Evolutionary conservation across 2,888 invertebrate species (phyloP).

Genomic region (Andrena bicolor): DNA sequence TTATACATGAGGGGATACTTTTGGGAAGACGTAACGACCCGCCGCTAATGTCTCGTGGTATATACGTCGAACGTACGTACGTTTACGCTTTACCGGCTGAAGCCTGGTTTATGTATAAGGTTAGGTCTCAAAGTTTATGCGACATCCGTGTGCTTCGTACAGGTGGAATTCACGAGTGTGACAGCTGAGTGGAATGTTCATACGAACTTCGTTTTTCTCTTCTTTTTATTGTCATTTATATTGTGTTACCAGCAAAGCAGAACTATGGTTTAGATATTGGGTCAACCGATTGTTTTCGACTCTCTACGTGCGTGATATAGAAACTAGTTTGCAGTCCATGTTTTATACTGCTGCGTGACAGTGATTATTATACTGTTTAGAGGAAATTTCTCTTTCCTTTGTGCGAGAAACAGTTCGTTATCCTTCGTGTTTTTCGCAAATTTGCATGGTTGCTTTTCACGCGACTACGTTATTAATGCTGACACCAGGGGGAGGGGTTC

Average conservation of each 20-base stretch:
- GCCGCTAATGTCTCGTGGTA: constrained; percentile 4
- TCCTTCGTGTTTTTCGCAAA: constrained; percentile 16
- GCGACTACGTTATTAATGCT: not conserved
- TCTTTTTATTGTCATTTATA: not conserved
- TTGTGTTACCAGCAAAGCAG: too few relatives aligned
- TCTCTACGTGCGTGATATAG: constrained; percentile 5
- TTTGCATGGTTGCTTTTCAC: not conserved
- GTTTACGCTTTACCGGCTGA: not conserved
- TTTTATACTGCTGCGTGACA: constrained; percentile 27
- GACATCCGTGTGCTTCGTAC: not conserved
- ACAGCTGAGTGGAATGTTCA: constrained; percentile 3
- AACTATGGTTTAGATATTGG: too few relatives aligned
- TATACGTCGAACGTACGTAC: constrained; percentile 55
- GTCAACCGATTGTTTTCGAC: constrained; percentile 3
- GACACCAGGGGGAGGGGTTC: too few relatives aligned
- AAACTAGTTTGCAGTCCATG: constrained; percentile 10
- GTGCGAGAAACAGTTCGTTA: not conserved
- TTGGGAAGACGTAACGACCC: constrained; percentile 43
- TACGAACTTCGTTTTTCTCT: not conserved
- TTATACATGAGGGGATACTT: not conserved
- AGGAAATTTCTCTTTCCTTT: not conserved
- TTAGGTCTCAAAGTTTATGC: not conserved
- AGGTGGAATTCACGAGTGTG: not conserved
- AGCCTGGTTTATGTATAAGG: constrained; percentile 12
- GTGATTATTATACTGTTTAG: constrained; percentile 7